These are phyloP conservation scores for Xylota segnis DNA, from an alignment of 2,888 invertebrate genomes.

Conservation along the genomic window DNA sequence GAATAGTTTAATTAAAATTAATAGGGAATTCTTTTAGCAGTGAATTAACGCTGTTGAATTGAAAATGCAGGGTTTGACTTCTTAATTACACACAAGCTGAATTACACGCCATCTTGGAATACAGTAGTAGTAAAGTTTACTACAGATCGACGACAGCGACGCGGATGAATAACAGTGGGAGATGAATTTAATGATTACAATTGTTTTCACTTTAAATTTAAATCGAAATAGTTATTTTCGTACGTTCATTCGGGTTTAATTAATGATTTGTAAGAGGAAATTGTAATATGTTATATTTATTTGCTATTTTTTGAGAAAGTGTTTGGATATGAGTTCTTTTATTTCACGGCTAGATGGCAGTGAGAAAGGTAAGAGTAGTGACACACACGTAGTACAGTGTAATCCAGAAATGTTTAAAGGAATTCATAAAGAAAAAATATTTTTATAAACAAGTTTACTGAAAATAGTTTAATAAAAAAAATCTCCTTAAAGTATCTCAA, in stretches of 20 bases:
- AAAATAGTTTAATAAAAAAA: no score
- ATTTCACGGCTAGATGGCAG: conserved; percentile 12
- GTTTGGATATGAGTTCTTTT: background rate
- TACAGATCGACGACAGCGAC: conserved; percentile 48
- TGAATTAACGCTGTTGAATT: conserved; percentile 43
- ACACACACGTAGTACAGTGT: no score
- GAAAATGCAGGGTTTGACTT: conserved; percentile 78
- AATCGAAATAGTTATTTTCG: background rate
- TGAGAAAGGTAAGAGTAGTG: background rate
- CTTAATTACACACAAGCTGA: conserved; percentile 79
- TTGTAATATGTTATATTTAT: background rate
- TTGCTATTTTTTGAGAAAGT: background rate
- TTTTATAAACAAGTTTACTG: no score
- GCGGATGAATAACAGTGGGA: conserved; percentile 11
- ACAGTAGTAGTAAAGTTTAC: conserved; percentile 36
- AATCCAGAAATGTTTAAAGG: no score
- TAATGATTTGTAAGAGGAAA: background rate
- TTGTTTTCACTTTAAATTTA: background rate
- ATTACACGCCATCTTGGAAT: conserved; percentile 78
- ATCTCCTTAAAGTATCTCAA: no score
- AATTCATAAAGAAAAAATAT: no score
- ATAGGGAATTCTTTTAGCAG: background rate
- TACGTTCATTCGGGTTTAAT: background rate
- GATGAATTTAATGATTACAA: background rate
- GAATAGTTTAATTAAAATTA: conserved; percentile 9